Evolutionary conservation across 2,888 invertebrate genomes (phyloP), one percentile per base, ranked within the genome.

Genomic region (Agriopis leucophaearia): DNA sequence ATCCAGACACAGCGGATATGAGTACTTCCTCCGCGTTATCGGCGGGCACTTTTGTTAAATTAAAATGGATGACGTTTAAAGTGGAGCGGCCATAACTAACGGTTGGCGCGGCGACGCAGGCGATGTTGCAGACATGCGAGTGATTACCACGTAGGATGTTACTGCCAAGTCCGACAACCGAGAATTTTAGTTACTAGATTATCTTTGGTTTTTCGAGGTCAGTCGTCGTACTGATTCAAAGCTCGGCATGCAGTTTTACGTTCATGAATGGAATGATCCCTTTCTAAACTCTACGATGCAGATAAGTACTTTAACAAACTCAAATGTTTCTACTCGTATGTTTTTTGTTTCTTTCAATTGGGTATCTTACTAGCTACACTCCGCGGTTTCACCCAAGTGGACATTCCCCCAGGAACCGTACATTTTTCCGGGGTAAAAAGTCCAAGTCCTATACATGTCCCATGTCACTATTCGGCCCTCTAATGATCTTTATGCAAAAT

Each of bases 41-140:
- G 93, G 90, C 88, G 91, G 91, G 89, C 92, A 92, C 92, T 94
- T 92, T 89, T 91, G 89, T 88, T 93, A 90, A 91, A 94, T 94
- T 94, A 92, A 89, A 92, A 94, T 92, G 91, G 92, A 94, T 92
- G 93, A 92, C 90, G 88, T 90, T 91, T 93, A 92, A 93, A 94
- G 91, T 94, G 93, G 92, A 87, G 88, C 89, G 88, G 86, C 87
- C 87, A 87, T 91, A 92, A 91, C 91, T 91, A 89, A 91, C 91
- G 84, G 92, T 91, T 91, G 89, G 84, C 84, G 86, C 82, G 88
- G 80, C 86, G 84, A 77, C 87, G 88, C 78, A 74, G 69, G 79
- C 61, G 66, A 48, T 50, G 59, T 16, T 55, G 42, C 70, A 57
- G 58, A n/a, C n/a, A n/a, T 56, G 66, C 70, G 52, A 71, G 54